phyloP scores from a whole-genome alignment of 2,797 vertebrate species.

The Acipenser oxyrinchus region DNA sequence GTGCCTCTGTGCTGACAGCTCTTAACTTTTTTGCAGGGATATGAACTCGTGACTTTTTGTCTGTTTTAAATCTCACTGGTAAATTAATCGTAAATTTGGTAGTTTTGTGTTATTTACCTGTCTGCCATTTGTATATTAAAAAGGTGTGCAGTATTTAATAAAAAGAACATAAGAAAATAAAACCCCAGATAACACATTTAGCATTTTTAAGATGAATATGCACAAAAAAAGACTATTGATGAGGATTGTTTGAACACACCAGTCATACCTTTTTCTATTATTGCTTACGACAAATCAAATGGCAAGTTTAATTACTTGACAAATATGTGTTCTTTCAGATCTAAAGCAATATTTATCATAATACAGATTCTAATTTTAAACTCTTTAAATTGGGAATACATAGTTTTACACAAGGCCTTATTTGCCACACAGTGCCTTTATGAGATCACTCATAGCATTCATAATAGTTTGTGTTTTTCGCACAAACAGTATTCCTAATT shows the following conservation, averaged over 20 bases:
- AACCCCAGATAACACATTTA: no score
- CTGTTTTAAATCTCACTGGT: slow-evolving; percentile 31
- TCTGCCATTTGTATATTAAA: slow-evolving; percentile 15
- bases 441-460: no score
- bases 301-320: slow-evolving; percentile 5
- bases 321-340: neutral
- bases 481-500: no score
- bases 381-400: slow-evolving; percentile 1
- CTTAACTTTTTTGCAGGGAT: slow-evolving; percentile 35
- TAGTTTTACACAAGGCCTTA: slow-evolving; percentile 42
- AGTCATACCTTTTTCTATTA: slow-evolving; percentile 16
- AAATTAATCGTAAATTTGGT: slow-evolving; percentile 26
- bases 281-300: slow-evolving; percentile 53
- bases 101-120: slow-evolving; percentile 19
- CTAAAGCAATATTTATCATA: slow-evolving; percentile 20
- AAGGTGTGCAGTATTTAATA: slow-evolving; percentile 7
- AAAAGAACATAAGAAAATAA: no score
- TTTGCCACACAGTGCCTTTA: slow-evolving; percentile 70
- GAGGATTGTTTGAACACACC: slow-evolving; percentile 8
- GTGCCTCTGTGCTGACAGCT: slow-evolving; percentile 48
- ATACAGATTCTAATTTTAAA: slow-evolving; percentile 1
- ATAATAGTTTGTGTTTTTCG: no score
- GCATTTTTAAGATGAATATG: no score
- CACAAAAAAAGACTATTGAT: neutral
- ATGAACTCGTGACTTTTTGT: slow-evolving; percentile 14